Evolutionary conservation across 2,113 vertebrate genomes (phyloP).

Genomic region (Mixornis gularis): DNA sequence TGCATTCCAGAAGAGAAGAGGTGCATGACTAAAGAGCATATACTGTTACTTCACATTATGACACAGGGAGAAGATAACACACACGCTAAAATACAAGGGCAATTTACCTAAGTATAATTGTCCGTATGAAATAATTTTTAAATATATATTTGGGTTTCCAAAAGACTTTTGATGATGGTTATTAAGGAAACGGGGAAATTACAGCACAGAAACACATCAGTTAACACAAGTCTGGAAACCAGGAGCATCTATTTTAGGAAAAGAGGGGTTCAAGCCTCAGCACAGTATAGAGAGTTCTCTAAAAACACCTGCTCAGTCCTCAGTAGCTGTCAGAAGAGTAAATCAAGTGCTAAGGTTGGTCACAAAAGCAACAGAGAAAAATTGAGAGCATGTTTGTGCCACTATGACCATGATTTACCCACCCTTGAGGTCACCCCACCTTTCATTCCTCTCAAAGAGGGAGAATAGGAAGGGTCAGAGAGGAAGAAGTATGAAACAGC

Average conservation of each 20-base stretch:
- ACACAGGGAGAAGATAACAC: neutral
- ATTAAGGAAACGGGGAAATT: neutral
- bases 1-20: neutral
- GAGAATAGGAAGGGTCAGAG: neutral
- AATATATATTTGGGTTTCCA: neutral
- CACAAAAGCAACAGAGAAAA: neutral
- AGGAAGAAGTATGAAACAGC: neutral
- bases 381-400: neutral
- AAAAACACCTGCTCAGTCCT: neutral
- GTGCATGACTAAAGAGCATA: neutral
- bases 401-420: neutral
- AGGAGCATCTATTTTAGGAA: neutral
- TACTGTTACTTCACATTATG: neutral
- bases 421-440: neutral
- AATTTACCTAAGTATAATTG: neutral
- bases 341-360: neutral
- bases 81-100: neutral
- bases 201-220: neutral
- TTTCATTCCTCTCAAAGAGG: neutral
- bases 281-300: neutral
- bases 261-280: neutral
- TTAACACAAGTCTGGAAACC: neutral
- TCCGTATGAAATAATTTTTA: neutral
- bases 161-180: neutral
- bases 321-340: neutral